These are phyloP conservation scores for Labrus mixtus DNA, from an alignment of 2,113 vertebrate species.

Conservation along the genomic window DNA sequence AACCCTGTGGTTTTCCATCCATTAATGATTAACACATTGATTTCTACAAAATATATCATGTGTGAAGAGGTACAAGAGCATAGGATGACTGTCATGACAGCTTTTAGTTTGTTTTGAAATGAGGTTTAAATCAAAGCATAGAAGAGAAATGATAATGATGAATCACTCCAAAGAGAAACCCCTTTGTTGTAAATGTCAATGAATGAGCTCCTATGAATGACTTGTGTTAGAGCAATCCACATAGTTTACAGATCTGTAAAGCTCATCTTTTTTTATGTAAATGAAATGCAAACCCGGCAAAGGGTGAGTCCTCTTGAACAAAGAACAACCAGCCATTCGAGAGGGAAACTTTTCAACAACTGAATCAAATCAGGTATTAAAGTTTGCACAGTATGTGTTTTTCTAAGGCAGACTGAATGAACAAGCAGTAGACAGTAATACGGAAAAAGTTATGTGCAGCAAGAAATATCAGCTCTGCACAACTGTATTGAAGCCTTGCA, in stretches of 20 bases:
- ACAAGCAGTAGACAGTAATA: too few relatives aligned
- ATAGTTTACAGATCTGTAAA: background rate
- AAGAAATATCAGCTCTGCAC: background rate
- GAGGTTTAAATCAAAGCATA: too few relatives aligned
- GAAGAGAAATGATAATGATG: background rate
- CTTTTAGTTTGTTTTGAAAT: background rate
- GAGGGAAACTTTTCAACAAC: too few relatives aligned
- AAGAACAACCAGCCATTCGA: background rate
- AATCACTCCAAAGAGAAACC: background rate
- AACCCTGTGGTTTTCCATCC: background rate
- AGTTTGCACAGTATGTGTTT: too few relatives aligned
- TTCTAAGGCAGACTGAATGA: too few relatives aligned
- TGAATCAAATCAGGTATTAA: too few relatives aligned
- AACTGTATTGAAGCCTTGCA: background rate
- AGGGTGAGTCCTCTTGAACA: background rate
- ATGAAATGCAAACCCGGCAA: background rate
- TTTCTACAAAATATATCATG: background rate
- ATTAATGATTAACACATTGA: background rate
- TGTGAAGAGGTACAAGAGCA: background rate
- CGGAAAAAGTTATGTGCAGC: too few relatives aligned
- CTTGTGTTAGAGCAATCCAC: background rate
- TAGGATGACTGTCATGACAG: background rate
- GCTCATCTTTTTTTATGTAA: background rate
- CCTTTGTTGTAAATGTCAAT: background rate
- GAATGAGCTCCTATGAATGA: background rate